A percentile compares a stretch with the other conserved stretches of the same genome.
These are phyloP conservation scores for Leptodirus hochenwartii DNA, from an alignment of 2,888 invertebrate genomes.

Conservation along the genomic window DNA sequence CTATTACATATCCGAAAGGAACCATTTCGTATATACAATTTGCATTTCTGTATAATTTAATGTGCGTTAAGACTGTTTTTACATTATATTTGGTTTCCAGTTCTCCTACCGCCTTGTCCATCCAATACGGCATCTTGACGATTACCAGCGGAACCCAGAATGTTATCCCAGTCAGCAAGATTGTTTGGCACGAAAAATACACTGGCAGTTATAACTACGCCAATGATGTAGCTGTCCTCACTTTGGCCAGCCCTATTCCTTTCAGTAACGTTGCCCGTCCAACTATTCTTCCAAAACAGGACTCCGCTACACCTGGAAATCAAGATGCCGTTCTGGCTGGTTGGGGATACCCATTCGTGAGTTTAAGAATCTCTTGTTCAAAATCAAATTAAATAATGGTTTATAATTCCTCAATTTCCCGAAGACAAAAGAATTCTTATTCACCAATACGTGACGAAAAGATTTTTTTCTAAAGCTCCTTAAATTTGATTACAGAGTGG, in stretches of 20 bases:
- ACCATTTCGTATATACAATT: too few species aligned
- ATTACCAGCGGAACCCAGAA: slow-evolving; percentile 8
- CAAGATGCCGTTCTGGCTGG: slow-evolving; percentile 9
- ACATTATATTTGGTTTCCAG: too few species aligned
- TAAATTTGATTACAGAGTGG: slow-evolving; percentile 19
- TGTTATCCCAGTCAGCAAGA: slow-evolving; percentile 8
- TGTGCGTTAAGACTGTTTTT: too few species aligned
- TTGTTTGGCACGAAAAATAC: slow-evolving; percentile 10
- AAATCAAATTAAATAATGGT: not conserved
- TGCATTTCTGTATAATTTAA: too few species aligned
- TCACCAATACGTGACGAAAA: too few species aligned
- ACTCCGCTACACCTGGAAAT: slow-evolving; percentile 8
- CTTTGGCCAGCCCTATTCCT: slow-evolving; percentile 8
- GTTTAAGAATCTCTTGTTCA: slow-evolving; percentile 2
- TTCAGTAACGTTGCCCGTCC: slow-evolving; percentile 8
- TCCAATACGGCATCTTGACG: slow-evolving; percentile 12
- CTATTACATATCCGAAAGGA: too few species aligned
- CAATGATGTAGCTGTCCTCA: slow-evolving; percentile 12
- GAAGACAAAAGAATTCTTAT: too few species aligned
- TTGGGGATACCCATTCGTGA: slow-evolving; percentile 12
- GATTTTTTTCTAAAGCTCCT: too few species aligned
- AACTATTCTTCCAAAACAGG: slow-evolving; percentile 7
- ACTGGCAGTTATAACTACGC: slow-evolving; percentile 7
- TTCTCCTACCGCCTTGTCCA: slow-evolving; percentile 6
- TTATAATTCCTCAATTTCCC: not conserved